These are phyloP conservation scores for Xenus cinereus DNA, from an alignment of 2,113 vertebrate species.

Conservation along the genomic window DNA sequence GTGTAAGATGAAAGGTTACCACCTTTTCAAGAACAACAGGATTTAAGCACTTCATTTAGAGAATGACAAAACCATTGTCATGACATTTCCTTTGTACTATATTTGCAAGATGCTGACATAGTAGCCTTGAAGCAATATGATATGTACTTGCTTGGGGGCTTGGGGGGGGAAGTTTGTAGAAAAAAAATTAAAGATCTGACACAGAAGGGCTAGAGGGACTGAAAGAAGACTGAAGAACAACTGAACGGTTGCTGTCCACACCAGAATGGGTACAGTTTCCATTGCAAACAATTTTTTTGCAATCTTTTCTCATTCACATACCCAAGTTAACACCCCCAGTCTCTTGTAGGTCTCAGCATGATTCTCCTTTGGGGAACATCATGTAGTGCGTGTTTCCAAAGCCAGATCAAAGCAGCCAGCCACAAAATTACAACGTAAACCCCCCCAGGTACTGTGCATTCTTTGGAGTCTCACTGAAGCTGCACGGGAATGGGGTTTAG, in stretches of 20 bases:
- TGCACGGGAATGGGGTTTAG: background rate
- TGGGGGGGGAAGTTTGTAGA: background rate
- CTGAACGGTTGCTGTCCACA: background rate
- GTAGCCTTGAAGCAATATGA: background rate
- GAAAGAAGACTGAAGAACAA: background rate
- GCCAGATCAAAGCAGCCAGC: background rate
- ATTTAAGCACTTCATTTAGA: background rate
- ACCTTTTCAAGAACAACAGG: background rate
- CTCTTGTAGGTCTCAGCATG: background rate
- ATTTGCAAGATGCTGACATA: background rate
- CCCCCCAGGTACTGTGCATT: accelerated
- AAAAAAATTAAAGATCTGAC: background rate
- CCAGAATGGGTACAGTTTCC: background rate
- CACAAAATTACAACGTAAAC: background rate
- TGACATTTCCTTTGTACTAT: background rate
- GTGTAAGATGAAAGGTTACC: background rate
- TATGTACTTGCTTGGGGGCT: background rate
- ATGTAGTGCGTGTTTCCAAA: accelerated
- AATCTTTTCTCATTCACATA: background rate
- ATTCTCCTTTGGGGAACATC: background rate
- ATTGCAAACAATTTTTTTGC: background rate
- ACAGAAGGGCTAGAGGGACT: background rate
- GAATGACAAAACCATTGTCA: background rate
- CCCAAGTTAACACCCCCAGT: background rate
- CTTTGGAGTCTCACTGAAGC: background rate